A percentile compares a stretch with the other conserved stretches of the same genome.
Conservation (phyloP, 1,140 invertebrate species). For the Drosophila melanica region DNA sequence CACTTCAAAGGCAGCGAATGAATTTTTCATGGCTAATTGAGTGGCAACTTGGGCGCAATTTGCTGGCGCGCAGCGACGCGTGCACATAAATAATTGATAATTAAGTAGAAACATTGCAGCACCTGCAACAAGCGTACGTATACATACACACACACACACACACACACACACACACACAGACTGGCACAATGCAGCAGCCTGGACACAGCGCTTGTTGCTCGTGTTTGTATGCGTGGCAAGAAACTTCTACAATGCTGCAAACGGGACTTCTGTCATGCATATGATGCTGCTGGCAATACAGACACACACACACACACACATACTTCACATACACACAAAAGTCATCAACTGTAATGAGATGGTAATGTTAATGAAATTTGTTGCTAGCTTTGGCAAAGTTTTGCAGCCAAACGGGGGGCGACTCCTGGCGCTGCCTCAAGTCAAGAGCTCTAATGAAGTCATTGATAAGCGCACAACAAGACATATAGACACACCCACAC, state of each 20-base stretch:
- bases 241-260: conserved; percentile 14
- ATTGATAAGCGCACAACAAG: conserved; percentile 71
- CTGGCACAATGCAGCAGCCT: conserved; percentile 3
- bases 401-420: conserved; percentile 41
- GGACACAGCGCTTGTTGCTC: conserved; percentile 4
- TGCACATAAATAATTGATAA: conserved; percentile 79
- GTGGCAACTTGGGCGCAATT: conserved; percentile 77
- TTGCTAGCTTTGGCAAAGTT: conserved; percentile 40
- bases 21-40: conserved; percentile 79
- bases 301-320: conserved; percentile 19
- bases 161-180: conserved; percentile 6
- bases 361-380: conserved; percentile 80
- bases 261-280: conserved; percentile 8
- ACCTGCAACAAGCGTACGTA: conserved; percentile 43
- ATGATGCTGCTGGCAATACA: conserved; percentile 12
- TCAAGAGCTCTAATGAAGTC: conserved; percentile 74
- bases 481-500: conserved; percentile 28
- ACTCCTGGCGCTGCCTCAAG: conserved; percentile 30
- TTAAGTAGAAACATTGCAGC: conserved; percentile 39
- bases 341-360: conserved; percentile 78
- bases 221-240: neutral
- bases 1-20: conserved; percentile 47
- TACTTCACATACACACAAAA: conserved; percentile 32
- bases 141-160: conserved; percentile 3
- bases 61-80: conserved; percentile 45